Conservation (phyloP, 2,113 vertebrate species). For the Pachyramphus minor region DNA sequence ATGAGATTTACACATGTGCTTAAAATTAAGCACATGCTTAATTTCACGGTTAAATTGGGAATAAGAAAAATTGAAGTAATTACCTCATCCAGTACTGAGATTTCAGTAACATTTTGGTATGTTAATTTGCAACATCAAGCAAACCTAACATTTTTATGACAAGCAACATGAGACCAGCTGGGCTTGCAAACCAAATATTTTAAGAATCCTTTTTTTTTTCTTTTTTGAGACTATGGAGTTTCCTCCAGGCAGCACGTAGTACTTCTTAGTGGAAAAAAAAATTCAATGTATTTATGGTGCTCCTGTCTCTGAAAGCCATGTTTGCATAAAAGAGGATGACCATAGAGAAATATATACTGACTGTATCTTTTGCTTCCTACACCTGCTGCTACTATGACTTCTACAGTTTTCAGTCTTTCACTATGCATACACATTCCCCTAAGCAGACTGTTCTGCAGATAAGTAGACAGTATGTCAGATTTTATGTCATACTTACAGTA, state of each 20-base stretch:
- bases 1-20: background rate
- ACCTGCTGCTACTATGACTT: background rate
- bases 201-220: background rate
- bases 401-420: background rate
- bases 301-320: background rate
- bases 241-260: background rate
- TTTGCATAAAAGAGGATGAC: background rate
- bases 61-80: background rate
- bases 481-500: background rate
- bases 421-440: background rate
- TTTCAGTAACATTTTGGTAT: background rate
- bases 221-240: background rate
- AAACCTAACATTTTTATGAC: background rate
- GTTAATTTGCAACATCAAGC: background rate
- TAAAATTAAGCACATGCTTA: conserved; percentile 14
- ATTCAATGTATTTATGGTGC: fast-evolving
- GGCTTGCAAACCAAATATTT: background rate
- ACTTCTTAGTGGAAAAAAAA: background rate
- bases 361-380: background rate
- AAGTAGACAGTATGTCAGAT: background rate
- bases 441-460: background rate
- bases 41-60: background rate
- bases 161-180: background rate
- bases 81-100: background rate
- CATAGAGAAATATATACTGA: background rate